Evolutionary conservation across 2,888 invertebrate species (phyloP), one percentile per base, ranked within the genome.

Genomic region (Microdon myrmicae): DNA sequence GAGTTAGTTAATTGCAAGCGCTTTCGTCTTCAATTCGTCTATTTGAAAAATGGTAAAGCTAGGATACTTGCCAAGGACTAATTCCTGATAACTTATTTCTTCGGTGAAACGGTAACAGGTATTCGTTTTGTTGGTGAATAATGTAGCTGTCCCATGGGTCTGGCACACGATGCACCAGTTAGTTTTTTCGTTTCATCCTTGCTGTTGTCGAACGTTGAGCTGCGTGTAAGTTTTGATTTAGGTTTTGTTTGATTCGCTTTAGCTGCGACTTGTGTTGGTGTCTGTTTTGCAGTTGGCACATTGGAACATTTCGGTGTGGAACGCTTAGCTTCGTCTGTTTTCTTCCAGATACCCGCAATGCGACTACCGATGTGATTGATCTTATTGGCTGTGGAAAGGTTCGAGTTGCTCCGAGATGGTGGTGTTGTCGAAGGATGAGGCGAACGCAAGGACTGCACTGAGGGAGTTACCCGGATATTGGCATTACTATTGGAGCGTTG

Each of bases 401-500:
- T 78, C 2, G 79, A 80, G 54, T 79, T 79, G 64, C 79, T 79
- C 41, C 79, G 75, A 1, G 79, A 78, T 20, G 80, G 79, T 2
- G 79, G 79, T 9, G 75, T 77, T 10, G 79, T 79, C 23, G 73
- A 68, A 0, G 79, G 78, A 3, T 56, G 54, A 35, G 56, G 58
- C 0, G 74, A 71, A 2, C 78, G 71, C 4, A 69, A 61, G 17
- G 75, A 71, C 32, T 73, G 69, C 3, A 71, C 68, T 9, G 70
- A 70, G n/a, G 70, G 69, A n/a, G 73, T 72, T 16, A 74, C 67
- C 4, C 75, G 73, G 45, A 77, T 73, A 4, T 73, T 69, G 4
- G 74, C 70, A 43, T 78, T 80, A 12, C 79, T 79, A 47, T 80
- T 79, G n/a, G 80, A 78, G 9, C 80, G 73, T 53, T 77, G 76